Conservation (phyloP, 37 sponge, comb jelly and placozoan species). For the Hormiphora californensis region DNA sequence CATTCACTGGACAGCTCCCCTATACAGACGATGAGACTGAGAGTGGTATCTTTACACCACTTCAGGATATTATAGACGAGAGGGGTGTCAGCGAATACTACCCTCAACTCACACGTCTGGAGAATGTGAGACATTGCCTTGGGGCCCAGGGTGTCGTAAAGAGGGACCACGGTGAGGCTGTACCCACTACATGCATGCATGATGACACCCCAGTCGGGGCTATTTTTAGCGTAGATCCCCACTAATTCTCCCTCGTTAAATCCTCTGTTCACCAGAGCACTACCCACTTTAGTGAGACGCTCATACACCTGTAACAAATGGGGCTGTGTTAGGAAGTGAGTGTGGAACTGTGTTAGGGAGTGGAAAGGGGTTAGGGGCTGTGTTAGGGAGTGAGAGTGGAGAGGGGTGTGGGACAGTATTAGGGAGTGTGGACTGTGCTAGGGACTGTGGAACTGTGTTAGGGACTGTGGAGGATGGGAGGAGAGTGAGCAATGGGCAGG, state of each 20-base stretch:
- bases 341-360: no score
- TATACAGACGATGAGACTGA: neutral
- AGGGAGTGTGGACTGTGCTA: no score
- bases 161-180: constrained; percentile 16
- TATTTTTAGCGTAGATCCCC: constrained; percentile 39
- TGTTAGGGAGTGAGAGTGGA: no score
- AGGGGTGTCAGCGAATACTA: constrained; percentile 17
- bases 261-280: neutral
- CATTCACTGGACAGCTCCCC: neutral
- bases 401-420: no score
- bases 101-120: neutral
- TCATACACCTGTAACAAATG: constrained; percentile 10
- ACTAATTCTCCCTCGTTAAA: neutral
- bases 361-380: no score
- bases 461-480: no score
- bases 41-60: neutral
- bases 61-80: constrained; percentile 15
- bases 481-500: no score
- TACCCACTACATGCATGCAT: constrained; percentile 42
- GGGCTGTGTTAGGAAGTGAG: no score
- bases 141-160: constrained; percentile 32
- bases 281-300: neutral
- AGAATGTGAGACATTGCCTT: constrained; percentile 50
- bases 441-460: no score
- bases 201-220: constrained; percentile 21